Evolutionary conservation across 2,113 vertebrate genomes (phyloP).

Genomic region (Onychostoma macrolepis): DNA sequence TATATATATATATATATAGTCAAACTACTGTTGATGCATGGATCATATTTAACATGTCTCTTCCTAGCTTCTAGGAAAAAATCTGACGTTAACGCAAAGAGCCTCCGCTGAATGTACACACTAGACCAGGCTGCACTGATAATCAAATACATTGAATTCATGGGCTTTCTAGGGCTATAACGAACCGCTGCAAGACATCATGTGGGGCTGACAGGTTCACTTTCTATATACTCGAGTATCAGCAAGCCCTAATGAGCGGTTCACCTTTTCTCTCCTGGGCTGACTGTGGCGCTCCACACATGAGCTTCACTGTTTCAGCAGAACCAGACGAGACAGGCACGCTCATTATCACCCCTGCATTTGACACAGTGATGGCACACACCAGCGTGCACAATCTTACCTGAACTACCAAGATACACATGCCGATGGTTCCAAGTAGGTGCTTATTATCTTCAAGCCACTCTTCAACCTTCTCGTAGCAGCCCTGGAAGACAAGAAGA

Average conservation of each 20-base stretch:
- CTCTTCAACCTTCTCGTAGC: conserved; percentile 91
- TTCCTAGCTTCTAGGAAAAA: neutral
- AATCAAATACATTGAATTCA: neutral
- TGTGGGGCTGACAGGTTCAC: neutral
- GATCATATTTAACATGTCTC: neutral
- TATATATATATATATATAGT: neutral
- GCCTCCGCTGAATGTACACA: neutral
- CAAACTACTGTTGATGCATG: neutral
- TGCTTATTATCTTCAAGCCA: conserved; percentile 96
- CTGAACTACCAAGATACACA: conserved; percentile 95
- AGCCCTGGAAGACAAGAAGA: conserved; percentile 79
- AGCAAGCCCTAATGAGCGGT: neutral
- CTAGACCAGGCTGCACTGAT: neutral
- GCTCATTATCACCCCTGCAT: conserved; percentile 38
- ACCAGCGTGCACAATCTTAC: conserved; percentile 68
- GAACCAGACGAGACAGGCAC: conserved; percentile 25
- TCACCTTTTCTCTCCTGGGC: neutral
- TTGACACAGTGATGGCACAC: conserved; percentile 17
- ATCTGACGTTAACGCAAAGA: neutral
- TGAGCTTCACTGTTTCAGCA: conserved; percentile 17
- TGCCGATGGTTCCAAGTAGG: conserved; percentile 88
- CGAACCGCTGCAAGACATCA: neutral
- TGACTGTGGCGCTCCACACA: neutral
- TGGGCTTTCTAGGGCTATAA: neutral
- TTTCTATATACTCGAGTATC: neutral